A percentile compares a stretch with the other conserved stretches of the same genome.
phyloP scores from a whole-genome alignment of 2,797 vertebrate species.

The Paedocypris micromegethes region DNA sequence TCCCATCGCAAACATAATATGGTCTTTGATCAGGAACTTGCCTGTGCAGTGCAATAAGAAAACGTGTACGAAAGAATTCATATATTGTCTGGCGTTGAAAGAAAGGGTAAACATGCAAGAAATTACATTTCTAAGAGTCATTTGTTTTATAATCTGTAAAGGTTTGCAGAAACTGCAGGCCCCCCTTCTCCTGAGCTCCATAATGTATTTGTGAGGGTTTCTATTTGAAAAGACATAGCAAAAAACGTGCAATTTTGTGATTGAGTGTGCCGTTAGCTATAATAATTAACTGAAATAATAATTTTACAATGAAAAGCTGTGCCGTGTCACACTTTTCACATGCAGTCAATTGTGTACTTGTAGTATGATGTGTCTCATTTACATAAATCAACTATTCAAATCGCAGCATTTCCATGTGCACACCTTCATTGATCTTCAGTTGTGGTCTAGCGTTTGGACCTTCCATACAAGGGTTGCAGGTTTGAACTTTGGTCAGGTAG shows the following conservation, averaged over 20 bases:
- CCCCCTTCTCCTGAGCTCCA: slow-evolving; percentile 45
- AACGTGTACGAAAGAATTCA: slow-evolving; percentile 20
- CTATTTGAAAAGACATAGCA: slow-evolving; percentile 32
- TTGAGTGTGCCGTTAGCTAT: not conserved
- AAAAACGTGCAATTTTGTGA: slow-evolving; percentile 7
- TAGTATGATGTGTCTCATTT: too few species aligned
- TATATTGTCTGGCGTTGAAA: slow-evolving; percentile 52
- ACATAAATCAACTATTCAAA: too few species aligned
- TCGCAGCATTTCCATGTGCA: too few species aligned
- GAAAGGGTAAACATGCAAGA: slow-evolving; percentile 24
- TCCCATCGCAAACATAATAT: slow-evolving; percentile 20
- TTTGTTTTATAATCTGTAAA: slow-evolving; percentile 49
- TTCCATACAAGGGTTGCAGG: too few species aligned
- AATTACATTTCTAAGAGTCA: slow-evolving; percentile 45
- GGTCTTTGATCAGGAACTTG: slow-evolving; percentile 6
- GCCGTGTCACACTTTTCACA: too few species aligned
- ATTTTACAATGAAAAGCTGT: too few species aligned
- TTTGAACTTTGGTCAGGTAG: too few species aligned
- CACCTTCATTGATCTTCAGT: too few species aligned
- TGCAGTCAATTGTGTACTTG: too few species aligned
- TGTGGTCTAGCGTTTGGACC: too few species aligned
- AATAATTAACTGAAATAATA: too few species aligned
- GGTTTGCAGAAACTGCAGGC: slow-evolving; percentile 44
- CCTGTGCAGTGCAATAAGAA: slow-evolving; percentile 1
- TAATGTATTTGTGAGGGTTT: slow-evolving; percentile 46